Base-by-base conservation (phyloP, 2,888 invertebrate species). In the Nineta flava region DNA sequence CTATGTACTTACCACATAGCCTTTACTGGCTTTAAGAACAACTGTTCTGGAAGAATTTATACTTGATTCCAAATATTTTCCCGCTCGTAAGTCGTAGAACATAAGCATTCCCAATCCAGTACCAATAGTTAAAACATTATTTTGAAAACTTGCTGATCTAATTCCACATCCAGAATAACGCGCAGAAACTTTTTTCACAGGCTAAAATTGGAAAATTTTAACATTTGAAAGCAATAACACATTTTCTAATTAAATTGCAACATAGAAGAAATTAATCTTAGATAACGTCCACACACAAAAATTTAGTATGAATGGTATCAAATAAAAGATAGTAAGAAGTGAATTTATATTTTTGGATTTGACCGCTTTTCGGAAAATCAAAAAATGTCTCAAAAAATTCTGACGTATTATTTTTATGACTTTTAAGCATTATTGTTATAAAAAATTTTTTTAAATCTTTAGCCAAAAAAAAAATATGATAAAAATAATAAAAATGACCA, bases 21-120 rank as follows among this genome's bases (percentile, higher is more conserved):
- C 92, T 64, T 84, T 82, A 53, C 88, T 88, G 52, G 90, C 86
- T 67, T 88, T 87, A 16, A 92, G 70, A 6, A 87, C 85, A 47
- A 90, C 90, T 0, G 90, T 88, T 56, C 90, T 78, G 9, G 87
- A 86, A 0, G 90, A 85, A 66, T 90, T 90, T 13, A 90, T 88
- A 60, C 85, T 87, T 54, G 88, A 88, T 62, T 93, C 92, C 48
- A 95, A 68, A 66, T 93, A 95, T 66, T 91, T 92, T 46, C 86
- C 85, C 21, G 90, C 91, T 58, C 88, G 77, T 52, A 94, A 73
- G 64, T 96, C 96, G 64, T 93, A 95, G 69, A 96, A 95, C 76
- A 94, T 82, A 2, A 96, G 70, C 69, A 87, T 79, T 15, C 95
- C 94, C 17, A 88, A 73, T 0, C 94, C 94, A 0, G 94, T 95